phyloP scores from a whole-genome alignment of 1,140 invertebrate species.

The Penaeus vannamei region DNA sequence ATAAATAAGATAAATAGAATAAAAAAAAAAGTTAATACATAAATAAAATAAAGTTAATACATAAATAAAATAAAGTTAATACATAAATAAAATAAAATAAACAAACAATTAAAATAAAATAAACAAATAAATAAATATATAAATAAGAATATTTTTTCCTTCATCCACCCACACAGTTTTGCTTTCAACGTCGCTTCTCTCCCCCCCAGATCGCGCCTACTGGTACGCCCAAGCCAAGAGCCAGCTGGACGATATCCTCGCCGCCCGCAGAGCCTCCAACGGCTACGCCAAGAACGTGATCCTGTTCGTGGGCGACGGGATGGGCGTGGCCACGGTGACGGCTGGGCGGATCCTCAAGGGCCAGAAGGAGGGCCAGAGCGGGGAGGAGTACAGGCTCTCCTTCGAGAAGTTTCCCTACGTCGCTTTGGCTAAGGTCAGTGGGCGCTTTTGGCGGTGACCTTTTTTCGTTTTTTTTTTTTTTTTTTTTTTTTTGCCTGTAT shows the following conservation, averaged over 20 bases:
- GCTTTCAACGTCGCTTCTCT: constrained; percentile 69
- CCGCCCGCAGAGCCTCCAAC: constrained; percentile 45
- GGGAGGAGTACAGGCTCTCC: constrained; percentile 80
- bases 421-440: constrained; percentile 84
- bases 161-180: constrained; percentile 81
- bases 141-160: constrained; percentile 67
- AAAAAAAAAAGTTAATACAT: too few species aligned
- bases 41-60: too few species aligned
- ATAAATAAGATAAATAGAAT: too few species aligned
- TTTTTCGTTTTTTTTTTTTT: too few species aligned
- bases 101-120: too few species aligned
- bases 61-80: too few species aligned
- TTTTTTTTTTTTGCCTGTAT: neutral
- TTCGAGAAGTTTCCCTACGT: constrained; percentile 90
- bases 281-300: constrained; percentile 62
- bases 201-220: constrained; percentile 76
- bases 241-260: constrained; percentile 39
- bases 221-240: constrained; percentile 57
- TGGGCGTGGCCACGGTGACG: constrained; percentile 66
- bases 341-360: constrained; percentile 67
- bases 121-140: too few species aligned
- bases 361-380: constrained; percentile 68
- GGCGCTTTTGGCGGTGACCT: too few species aligned
- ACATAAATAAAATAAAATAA: too few species aligned
- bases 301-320: constrained; percentile 65